These are phyloP conservation scores for Erebia ligea DNA, from an alignment of 2,888 invertebrate species.

Conservation along the genomic window DNA sequence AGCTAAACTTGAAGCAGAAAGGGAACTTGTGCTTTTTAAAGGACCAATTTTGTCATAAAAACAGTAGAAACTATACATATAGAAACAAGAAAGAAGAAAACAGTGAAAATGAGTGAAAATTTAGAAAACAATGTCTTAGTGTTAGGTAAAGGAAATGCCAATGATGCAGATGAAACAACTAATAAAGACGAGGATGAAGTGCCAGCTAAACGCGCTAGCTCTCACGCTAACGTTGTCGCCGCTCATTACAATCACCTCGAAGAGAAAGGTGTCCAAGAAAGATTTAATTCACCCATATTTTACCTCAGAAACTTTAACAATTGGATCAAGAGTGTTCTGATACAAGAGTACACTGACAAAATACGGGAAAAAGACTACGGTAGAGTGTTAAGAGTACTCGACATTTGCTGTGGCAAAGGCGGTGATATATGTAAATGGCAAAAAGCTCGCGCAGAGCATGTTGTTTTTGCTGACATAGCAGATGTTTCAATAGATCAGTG, in stretches of 20 bases:
- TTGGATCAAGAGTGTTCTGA: slow-evolving; percentile 98
- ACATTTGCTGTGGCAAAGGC: slow-evolving; percentile 99
- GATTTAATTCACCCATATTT: slow-evolving; percentile 95
- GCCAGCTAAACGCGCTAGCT: slow-evolving; percentile 19
- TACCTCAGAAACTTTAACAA: slow-evolving; percentile 99
- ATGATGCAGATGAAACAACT: neutral
- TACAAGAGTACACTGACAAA: slow-evolving; percentile 90
- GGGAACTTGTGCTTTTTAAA: no score
- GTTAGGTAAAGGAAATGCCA: neutral
- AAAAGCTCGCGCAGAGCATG: slow-evolving; percentile 90
- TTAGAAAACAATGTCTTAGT: slow-evolving; percentile 2
- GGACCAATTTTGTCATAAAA: no score
- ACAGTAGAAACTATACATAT: no score
- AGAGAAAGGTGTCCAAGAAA: slow-evolving; percentile 90
- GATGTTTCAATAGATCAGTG: slow-evolving; percentile 96
- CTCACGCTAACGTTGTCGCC: slow-evolving; percentile 86
- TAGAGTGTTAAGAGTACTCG: slow-evolving; percentile 89
- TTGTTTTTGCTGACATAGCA: slow-evolving; percentile 97
- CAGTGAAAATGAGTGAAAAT: neutral
- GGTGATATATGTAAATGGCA: slow-evolving; percentile 99
- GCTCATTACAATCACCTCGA: slow-evolving; percentile 96
- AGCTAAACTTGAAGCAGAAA: no score
- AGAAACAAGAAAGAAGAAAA: no score
- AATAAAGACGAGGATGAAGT: slow-evolving; percentile 28
- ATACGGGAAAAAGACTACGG: slow-evolving; percentile 86